Evolutionary conservation across 2,113 vertebrate species (phyloP).

Genomic region (Oryzias javanicus): DNA sequence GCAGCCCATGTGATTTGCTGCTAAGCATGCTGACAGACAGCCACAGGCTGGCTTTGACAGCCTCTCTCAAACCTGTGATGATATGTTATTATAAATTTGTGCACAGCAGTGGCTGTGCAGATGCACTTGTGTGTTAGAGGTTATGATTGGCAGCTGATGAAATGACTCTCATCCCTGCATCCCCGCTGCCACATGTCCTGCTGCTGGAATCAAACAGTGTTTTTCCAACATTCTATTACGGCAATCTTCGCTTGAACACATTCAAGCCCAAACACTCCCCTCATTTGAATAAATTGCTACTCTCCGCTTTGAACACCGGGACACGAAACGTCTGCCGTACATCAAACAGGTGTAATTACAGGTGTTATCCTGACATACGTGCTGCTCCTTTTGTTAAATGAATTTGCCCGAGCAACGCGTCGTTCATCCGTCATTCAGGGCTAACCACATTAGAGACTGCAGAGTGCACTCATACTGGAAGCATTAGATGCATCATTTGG

Average conservation of each 20-base stretch:
- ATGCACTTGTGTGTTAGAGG: conserved; percentile 34
- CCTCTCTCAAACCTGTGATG: conserved; percentile 37
- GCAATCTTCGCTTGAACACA: conserved; percentile 30
- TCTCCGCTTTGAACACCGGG: conserved; percentile 26
- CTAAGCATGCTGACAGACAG: conserved; percentile 25
- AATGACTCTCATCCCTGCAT: conserved; percentile 44
- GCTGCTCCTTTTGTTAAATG: conserved; percentile 52
- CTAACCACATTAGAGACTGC: conserved; percentile 60
- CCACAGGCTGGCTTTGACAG: conserved; percentile 34
- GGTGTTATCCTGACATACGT: conserved; percentile 54
- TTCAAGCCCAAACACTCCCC: conserved; percentile 19
- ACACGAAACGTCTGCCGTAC: conserved; percentile 30
- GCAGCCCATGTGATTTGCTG: neutral
- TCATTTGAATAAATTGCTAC: conserved; percentile 44
- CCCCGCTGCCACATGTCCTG: conserved; percentile 31
- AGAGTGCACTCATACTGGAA: conserved; percentile 43
- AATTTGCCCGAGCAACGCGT: conserved; percentile 52
- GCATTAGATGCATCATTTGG: conserved; percentile 46
- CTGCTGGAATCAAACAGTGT: conserved; percentile 19
- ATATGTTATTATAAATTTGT: conserved; percentile 43
- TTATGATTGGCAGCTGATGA: conserved; percentile 45
- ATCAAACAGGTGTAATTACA: conserved; percentile 66
- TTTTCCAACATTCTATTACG: conserved; percentile 35
- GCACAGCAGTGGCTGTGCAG: conserved; percentile 28
- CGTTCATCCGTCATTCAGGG: conserved; percentile 61